Base-by-base conservation (phyloP, 2,797 vertebrate genomes). In the Erpetoichthys calabaricus region DNA sequence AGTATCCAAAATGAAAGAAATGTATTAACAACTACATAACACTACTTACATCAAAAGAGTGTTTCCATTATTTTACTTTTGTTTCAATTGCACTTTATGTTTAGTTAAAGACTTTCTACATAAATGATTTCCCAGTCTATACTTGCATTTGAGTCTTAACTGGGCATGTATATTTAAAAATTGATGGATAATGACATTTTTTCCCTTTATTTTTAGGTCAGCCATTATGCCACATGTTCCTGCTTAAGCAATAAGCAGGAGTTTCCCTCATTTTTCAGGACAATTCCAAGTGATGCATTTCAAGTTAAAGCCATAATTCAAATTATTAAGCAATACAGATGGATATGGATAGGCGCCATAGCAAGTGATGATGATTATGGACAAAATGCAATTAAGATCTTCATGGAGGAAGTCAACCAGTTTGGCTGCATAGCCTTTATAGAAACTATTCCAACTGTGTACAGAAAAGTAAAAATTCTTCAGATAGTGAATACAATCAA, bases 151-250 rank as follows among this genome's bases (percentile, higher is more conserved):
- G 25, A 25, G 25, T 25, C 25, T 25, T 25, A 25, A 25, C 1
- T 25, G 25, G 25, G 25, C 25, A 25, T 25, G 25, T 2, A 25
- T 25, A 25, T 25, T 25, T 25, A 25, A 25, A 25, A 25, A 25
- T 1, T 25, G 25, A 25, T 25, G 25, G 25, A 25, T 25, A 25
- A 25, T 25, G 25, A 1, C 25, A 25, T 25, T 25, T 25, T 25
- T 25, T 25, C 25, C 2, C 25, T 25, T 44, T 4, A 42, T 47
- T 51, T 43, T 55, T 85, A 59, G 85, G 71, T 89, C 4, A 88
- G 86, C 70, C 88, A 89, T 69, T 88, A 87, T 63, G 86, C 86
- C 53, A 88, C 83, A 58, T 87, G 85, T 72, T 83, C 86, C 4
- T 87, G 86, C 70, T 70, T 88, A 5, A 87, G 86, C 70, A 68